Percentiles rank a stretch among this genome's conserved stretches.
These are phyloP conservation scores for Cantharis rufa DNA, from an alignment of 2,888 invertebrate species.

Conservation along the genomic window DNA sequence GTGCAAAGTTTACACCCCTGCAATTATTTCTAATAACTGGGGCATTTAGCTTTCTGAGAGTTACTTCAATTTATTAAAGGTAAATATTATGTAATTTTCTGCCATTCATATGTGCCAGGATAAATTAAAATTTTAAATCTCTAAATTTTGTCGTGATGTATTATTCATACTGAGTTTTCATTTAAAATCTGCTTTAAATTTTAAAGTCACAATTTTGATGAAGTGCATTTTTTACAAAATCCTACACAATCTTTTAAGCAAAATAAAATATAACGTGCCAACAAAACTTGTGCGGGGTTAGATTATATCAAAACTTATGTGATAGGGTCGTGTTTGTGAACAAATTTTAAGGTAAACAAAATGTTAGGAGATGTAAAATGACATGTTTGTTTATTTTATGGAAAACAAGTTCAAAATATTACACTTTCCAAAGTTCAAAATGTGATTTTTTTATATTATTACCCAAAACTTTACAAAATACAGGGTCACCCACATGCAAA, in stretches of 20 bases:
- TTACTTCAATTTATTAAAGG: constrained; percentile 1
- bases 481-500: no score
- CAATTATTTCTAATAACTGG: constrained; percentile 2
- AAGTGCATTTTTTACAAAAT: neutral
- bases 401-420: neutral
- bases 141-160: neutral
- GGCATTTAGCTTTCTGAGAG: constrained; percentile 1
- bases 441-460: neutral
- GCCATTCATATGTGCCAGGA: neutral
- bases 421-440: neutral
- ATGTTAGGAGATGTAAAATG: neutral
- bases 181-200: neutral
- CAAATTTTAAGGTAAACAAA: constrained; percentile 1
- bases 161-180: neutral
- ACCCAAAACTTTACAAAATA: neutral
- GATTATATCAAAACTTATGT: constrained; percentile 2
- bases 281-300: neutral
- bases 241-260: neutral
- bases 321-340: neutral
- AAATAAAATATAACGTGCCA: neutral
- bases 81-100: neutral
- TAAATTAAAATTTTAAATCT: neutral
- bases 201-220: neutral
- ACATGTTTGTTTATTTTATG: neutral
- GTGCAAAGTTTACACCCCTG: constrained; percentile 3